These are phyloP conservation scores for Anguilla marmorata DNA, from an alignment of 2,797 vertebrate species.

Conservation along the genomic window DNA sequence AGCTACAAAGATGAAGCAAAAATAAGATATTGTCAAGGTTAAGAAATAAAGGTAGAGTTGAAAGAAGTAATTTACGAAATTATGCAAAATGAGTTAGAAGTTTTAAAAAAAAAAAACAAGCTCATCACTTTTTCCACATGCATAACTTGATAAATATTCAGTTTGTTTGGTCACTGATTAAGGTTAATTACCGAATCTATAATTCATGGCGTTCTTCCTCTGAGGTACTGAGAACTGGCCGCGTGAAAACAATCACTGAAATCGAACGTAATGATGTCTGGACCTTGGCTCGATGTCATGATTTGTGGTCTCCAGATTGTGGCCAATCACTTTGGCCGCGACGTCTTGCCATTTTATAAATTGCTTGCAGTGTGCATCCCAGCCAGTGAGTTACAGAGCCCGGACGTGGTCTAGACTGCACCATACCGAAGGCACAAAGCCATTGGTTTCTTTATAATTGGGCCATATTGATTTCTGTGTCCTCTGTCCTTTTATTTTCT, in stretches of 20 bases:
- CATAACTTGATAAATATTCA: not conserved
- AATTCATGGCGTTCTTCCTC: not conserved
- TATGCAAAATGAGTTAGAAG: not conserved
- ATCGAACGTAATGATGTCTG: not conserved
- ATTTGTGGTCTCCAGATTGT: not conserved
- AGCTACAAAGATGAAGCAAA: not conserved
- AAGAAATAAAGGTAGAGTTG: not conserved
- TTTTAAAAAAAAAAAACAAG: not conserved
- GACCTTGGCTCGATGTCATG: not conserved
- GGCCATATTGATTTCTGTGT: not conserved
- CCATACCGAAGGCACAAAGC: not conserved
- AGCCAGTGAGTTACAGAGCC: not conserved
- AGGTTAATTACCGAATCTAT: not conserved
- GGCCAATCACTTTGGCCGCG: not conserved
- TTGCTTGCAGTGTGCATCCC: not conserved
- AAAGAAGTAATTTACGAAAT: not conserved
- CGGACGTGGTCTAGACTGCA: not conserved
- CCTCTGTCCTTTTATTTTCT: not conserved
- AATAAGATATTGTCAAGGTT: not conserved
- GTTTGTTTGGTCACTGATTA: constrained; percentile 4
- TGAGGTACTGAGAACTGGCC: not conserved
- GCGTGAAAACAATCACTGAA: not conserved
- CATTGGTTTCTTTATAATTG: not conserved
- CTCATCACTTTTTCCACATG: not conserved
- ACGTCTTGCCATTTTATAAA: not conserved